Base-by-base conservation (phyloP, 2,113 vertebrate genomes). In the Pyrgilauda ruficollis region DNA sequence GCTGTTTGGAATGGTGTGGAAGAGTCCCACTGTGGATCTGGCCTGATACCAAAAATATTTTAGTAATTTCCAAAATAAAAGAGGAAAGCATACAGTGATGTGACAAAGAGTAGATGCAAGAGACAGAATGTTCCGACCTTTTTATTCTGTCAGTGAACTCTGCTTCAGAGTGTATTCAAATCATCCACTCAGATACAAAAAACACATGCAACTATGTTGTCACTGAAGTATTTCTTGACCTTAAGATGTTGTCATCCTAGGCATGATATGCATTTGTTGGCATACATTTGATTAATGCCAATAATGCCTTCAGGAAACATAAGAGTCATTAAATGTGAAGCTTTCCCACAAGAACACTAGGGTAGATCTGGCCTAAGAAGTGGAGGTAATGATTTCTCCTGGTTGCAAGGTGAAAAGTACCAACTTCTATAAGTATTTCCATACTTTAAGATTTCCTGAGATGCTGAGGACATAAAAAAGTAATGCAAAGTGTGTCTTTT, bases 231-330 rank as follows among this genome's bases (percentile, higher is more conserved):
- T 92, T 90, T 90, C 64, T 46, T 79, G 56, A 84, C 73, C 30
- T 79, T 35, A 89, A 68, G 68, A 72, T n/a, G 10, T 50, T 81
- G 52, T 72, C 56, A 44, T 72, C 44, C 35, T 53, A 86, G 72
- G 44, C 31, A 68, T 53, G 83, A 74, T 0, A 3, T 43, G 49
- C 35, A 33, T 84, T 90, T 52, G 23, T 87, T 68, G 66, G 69
- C 41, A 61, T 52, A 39, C 9, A 35, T 77, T 41, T 84, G 64
- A 81, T 50, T 81, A 93, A 79, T 72, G 68, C 28, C 56, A 88
- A 72, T 74, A 96, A 75, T 26, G 76, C 47, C 73, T 94, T 81
- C 66, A 90, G 80, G 56, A 94, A 78, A 94, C 15, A 24, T 23
- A 84, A 62, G 15, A 77, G 28, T 18, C 24, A 67, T 90, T 77